Evolutionary conservation across 2,113 vertebrate genomes (phyloP).

Genomic region (Hippocampus comes): DNA sequence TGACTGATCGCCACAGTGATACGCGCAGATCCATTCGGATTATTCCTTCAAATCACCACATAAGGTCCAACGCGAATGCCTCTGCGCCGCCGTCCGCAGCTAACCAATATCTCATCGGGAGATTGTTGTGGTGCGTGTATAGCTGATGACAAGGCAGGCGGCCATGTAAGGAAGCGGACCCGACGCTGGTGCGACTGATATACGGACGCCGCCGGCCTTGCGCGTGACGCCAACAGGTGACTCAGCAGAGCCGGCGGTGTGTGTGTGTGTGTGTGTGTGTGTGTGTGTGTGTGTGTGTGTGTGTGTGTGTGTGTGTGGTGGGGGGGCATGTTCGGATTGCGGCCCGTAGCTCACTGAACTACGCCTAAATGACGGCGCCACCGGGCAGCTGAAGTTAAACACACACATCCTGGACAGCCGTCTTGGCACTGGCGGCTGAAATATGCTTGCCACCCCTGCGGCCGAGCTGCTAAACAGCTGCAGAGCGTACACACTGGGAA

Average conservation of each 20-base stretch:
- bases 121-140: conserved; percentile 57
- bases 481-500: conserved; percentile 5
- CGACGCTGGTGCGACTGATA: conserved; percentile 47
- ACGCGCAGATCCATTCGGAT: not conserved
- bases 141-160: conserved; percentile 56
- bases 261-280: not conserved
- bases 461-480: conserved; percentile 37
- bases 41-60: not conserved
- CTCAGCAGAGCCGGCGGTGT: conserved; percentile 13
- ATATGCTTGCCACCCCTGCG: not conserved
- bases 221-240: conserved; percentile 56
- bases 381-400: conserved; percentile 50
- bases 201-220: conserved; percentile 20
- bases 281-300: not conserved
- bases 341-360: conserved; percentile 15
- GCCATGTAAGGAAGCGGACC: conserved; percentile 68
- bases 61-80: not conserved
- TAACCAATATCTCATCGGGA: conserved; percentile 62
- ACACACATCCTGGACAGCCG: conserved; percentile 36
- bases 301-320: not conserved
- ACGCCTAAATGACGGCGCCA: conserved; percentile 18
- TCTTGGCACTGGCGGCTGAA: conserved; percentile 11
- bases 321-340: not conserved
- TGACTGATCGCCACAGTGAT: not conserved
- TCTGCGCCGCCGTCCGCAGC: conserved; percentile 36